Percentiles rank a stretch among this genome's conserved stretches.
phyloP scores from a whole-genome alignment of 1,140 invertebrate species.

The Delia radicum region DNA sequence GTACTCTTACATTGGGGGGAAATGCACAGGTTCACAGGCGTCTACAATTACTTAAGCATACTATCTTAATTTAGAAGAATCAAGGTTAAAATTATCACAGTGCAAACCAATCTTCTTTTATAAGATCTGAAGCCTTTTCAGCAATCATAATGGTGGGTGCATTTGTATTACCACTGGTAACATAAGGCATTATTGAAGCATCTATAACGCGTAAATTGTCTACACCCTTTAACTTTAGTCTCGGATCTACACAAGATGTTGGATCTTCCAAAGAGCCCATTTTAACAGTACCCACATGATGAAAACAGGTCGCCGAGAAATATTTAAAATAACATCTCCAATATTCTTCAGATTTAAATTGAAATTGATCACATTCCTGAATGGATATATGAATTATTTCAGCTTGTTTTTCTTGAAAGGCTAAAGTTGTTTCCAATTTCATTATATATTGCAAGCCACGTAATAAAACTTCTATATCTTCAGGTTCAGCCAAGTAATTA shows the following conservation, averaged over 20 bases:
- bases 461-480: constrained; percentile 67
- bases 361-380: constrained; percentile 60
- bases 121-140: constrained; percentile 72
- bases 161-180: constrained; percentile 73
- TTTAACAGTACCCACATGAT: constrained; percentile 73
- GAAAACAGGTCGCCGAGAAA: constrained; percentile 65
- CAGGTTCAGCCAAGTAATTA: constrained; percentile 66
- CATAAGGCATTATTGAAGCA: constrained; percentile 75
- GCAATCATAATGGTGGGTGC: constrained; percentile 75
- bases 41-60: no score
- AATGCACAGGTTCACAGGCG: no score
- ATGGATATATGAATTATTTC: constrained; percentile 61
- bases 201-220: constrained; percentile 70
- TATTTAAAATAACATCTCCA: constrained; percentile 66
- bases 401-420: constrained; percentile 62
- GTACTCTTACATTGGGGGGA: no score
- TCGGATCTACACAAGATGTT: constrained; percentile 66
- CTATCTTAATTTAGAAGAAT: no score
- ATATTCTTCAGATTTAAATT: constrained; percentile 58
- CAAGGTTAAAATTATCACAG: not conserved
- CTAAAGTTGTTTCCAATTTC: constrained; percentile 60
- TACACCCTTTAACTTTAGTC: constrained; percentile 68
- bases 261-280: constrained; percentile 68
- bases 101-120: constrained; percentile 65
- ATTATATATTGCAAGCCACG: constrained; percentile 67